Evolutionary conservation across 2,888 invertebrate species (phyloP).

Genomic region (Lasioglossum villosulum): DNA sequence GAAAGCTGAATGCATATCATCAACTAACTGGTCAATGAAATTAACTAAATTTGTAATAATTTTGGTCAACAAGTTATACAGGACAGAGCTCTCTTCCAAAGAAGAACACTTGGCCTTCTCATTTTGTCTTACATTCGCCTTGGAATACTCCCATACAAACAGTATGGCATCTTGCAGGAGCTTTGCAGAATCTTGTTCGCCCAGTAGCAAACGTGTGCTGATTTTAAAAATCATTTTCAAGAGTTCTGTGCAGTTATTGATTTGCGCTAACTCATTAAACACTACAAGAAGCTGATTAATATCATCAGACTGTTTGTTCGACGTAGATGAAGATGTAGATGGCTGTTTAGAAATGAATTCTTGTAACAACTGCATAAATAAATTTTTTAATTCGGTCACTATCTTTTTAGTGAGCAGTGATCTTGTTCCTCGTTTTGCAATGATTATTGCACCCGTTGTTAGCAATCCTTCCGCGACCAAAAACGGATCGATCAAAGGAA

Average conservation of each 20-base stretch:
- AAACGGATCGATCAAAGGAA: slow-evolving; percentile 24
- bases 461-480: background rate
- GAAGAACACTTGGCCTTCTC: background rate
- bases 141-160: slow-evolving; percentile 45
- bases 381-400: background rate
- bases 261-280: slow-evolving; percentile 19
- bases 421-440: background rate
- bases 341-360: background rate
- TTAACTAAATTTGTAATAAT: slow-evolving; percentile 9
- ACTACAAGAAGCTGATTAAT: background rate
- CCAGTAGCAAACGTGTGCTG: background rate
- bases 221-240: slow-evolving; percentile 27
- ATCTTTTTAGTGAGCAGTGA: no score
- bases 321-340: background rate
- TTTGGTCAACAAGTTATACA: background rate
- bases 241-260: background rate
- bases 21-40: background rate
- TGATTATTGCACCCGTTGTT: background rate
- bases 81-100: background rate
- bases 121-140: slow-evolving; percentile 27
- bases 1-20: slow-evolving; percentile 27
- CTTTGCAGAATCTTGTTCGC: background rate
- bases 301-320: background rate
- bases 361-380: background rate
- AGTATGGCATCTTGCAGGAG: slow-evolving; percentile 10